Evolutionary conservation across 2,113 vertebrate genomes (phyloP), one percentile per base, ranked within the genome.

Genomic region (Tapirus terrestris): DNA sequence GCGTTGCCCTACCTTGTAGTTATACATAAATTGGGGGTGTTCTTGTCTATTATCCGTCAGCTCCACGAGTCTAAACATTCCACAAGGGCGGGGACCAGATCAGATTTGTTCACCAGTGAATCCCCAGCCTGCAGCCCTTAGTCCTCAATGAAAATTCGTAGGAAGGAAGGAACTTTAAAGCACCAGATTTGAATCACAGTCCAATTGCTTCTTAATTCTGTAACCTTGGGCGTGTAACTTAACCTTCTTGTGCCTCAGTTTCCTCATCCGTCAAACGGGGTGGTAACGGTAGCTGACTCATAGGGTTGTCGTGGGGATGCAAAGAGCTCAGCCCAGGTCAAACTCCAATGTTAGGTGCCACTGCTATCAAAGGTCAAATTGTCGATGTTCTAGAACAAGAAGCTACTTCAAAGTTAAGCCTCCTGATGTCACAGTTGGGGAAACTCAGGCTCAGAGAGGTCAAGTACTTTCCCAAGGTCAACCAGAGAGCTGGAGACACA

Each of bases 301-400:
- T 1, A 4, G 43, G 65, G 29, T 5, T 18, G 23, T 36, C 43
- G 0, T 2, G 82, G 27, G 51, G 43, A 27, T 6, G 10, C 4
- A 36, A 11, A 3, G 90, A 39, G 45, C 43, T 60, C 4, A 45
- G 83, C 84, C 1, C 23, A 18, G 73, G 23, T 12, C 31, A 27
- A 20, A 5, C 29, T 11, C 27, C 75, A 4, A 4, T 58, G 4
- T 31, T 17, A 18, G 9, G 67, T 3, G 33, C n/a, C 7, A 1
- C 43, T 12, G 68, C 13, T 13, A 10, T 7, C n/a, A 43, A 58
- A 13, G 67, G 48, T 2, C 3, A 16, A 36, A 8, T 36, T 2
- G 0, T 29, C 0, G 0, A 12, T 16, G 29, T 33, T 61, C 68
- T 53, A 9, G 16, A 36, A 25, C 39, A 3, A 3, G 7, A 48